Evolutionary conservation across 2,888 invertebrate genomes (phyloP), one percentile per base, ranked within the genome.

Genomic region (Hyalella azteca): DNA sequence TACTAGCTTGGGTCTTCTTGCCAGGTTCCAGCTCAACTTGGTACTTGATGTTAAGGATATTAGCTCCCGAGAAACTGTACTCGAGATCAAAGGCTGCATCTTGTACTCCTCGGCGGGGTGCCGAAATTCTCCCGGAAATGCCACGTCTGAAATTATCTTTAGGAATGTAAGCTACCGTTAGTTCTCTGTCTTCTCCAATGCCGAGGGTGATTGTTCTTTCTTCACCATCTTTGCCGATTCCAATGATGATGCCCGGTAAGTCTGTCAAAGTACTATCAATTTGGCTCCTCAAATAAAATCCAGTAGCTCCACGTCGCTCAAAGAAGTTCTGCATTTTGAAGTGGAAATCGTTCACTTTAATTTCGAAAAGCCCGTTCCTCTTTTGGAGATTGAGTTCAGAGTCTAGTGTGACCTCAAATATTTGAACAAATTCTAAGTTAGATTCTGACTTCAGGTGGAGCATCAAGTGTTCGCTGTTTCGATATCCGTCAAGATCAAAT

Each of bases 91-190:
- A 83, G 66, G 79, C 77, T 15, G 81, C 79, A 4, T 78, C 81
- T 9, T 73, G 11, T 1, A 79, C 32, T 41, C 80, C 80, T 36
- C 79, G 73, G 32, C 73, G 75, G n/a, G 83, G 83, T 26, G 81
- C 77, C 36, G 80, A 79, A 66, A 81, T 79, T 26, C 11, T 77
- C 26, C 83, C 83, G 22, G 73, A 78, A 41, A 81, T 79, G 26
- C 83, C 83, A 50, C 32, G 50, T 19, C 36, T 29, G 76, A 80
- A 81, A 50, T 81, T 49, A n/a, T 81, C 54, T 59, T 83, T 81
- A n/a, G 79, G 78, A 48, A 79, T 82, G 59, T 81, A 48, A 49
- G 83, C 78, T 26, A 83, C 78, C 11, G 83, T 81, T 11, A 83
- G 36, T 66, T 83, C 83, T 29, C 50, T 54, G 19, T 82, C 83